A percentile compares a stretch with the other conserved stretches of the same genome.
Evolutionary conservation across 2,113 vertebrate species (phyloP).

Genomic region (Albula glossodonta): DNA sequence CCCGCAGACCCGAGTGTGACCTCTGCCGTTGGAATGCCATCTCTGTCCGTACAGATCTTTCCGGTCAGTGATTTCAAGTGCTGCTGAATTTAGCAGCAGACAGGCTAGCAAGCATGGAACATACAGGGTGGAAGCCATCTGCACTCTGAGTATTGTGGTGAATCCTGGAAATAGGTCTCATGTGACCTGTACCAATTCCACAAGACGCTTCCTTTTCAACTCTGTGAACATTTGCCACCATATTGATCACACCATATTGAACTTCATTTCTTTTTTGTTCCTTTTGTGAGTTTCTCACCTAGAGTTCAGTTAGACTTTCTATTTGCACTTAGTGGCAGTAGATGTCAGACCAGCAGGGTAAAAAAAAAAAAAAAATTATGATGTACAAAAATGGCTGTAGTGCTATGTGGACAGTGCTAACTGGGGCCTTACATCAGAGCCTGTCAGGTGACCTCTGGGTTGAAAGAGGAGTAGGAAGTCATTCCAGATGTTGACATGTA

Average conservation of each 20-base stretch:
- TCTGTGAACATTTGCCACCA: neutral
- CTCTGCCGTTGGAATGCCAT: neutral
- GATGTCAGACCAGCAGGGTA: neutral
- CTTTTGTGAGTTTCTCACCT: neutral
- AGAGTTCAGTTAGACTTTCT: neutral
- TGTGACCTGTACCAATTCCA: no score
- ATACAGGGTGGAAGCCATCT: neutral
- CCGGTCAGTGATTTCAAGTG: neutral
- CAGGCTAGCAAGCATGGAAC: neutral
- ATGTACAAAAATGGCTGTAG: no score
- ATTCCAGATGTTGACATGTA: neutral
- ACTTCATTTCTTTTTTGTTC: no score
- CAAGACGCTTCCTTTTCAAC: neutral
- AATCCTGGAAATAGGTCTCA: no score
- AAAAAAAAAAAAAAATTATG: neutral
- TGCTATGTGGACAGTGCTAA: neutral
- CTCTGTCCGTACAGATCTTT: slow-evolving; percentile 12
- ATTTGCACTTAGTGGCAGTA: neutral
- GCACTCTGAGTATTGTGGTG: no score
- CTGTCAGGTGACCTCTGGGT: neutral
- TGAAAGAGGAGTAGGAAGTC: neutral
- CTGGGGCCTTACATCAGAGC: neutral
- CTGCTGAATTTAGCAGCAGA: slow-evolving; percentile 22
- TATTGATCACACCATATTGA: neutral
- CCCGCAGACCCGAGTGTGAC: neutral